phyloP scores from a whole-genome alignment of 2,797 vertebrate species.

The Gallinago nigripennis region DNA sequence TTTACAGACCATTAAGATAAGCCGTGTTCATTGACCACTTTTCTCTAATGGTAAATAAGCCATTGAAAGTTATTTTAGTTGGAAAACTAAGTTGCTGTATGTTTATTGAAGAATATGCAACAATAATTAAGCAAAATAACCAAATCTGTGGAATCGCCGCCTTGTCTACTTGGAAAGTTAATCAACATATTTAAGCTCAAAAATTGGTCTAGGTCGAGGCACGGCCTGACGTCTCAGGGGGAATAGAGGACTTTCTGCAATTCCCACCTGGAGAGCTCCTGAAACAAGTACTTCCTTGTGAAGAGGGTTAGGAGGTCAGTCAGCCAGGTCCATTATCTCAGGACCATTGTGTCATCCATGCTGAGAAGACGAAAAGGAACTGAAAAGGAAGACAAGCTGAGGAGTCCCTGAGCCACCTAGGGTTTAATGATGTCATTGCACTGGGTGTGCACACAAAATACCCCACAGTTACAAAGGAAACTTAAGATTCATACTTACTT shows the following conservation, averaged over 20 bases:
- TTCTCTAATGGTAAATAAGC: background rate
- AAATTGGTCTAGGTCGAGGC: background rate
- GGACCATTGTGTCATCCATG: too few species aligned
- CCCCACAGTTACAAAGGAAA: background rate
- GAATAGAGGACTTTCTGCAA: background rate
- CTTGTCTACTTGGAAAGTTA: background rate
- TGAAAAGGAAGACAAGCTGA: background rate
- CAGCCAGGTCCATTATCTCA: background rate
- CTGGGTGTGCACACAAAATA: background rate
- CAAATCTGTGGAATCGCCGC: fast-evolving
- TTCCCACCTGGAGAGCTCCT: fast-evolving
- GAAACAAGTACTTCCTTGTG: background rate
- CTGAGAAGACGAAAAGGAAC: background rate
- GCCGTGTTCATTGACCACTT: background rate
- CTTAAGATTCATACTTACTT: background rate
- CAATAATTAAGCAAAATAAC: background rate
- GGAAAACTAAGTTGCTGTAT: background rate
- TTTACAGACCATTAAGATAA: background rate
- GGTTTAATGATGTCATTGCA: background rate
- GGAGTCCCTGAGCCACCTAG: background rate
- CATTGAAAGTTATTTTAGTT: background rate
- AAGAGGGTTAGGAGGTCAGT: background rate
- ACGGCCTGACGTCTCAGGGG: background rate
- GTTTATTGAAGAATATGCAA: background rate
- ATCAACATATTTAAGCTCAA: background rate